Percentiles rank a stretch among this genome's conserved stretches.
Evolutionary conservation across 2,113 vertebrate genomes (phyloP).

Genomic region (Oreochromis aureus): DNA sequence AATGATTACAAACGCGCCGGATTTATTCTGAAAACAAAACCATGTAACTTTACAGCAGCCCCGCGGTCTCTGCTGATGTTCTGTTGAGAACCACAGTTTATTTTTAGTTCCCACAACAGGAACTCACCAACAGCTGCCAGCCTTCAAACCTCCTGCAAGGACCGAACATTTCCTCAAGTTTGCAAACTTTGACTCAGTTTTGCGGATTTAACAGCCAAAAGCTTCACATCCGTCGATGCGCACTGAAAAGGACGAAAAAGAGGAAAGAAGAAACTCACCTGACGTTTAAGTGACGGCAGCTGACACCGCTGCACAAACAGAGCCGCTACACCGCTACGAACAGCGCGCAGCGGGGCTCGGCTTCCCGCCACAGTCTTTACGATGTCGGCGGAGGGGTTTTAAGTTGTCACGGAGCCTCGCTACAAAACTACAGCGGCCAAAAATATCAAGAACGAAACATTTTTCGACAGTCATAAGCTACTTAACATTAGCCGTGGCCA

Average conservation of each 20-base stretch:
- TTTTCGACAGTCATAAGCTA: neutral
- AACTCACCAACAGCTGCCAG: neutral
- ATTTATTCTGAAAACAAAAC: neutral
- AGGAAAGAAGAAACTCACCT: neutral
- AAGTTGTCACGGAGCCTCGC: rapidly evolving
- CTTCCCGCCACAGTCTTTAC: neutral
- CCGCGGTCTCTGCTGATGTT: neutral
- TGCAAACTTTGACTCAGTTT: neutral
- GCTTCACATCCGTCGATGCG: rapidly evolving
- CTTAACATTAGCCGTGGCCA: conserved; percentile 15
- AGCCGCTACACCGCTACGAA: neutral
- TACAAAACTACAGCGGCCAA: rapidly evolving
- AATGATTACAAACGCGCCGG: rapidly evolving
- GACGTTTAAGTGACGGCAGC: conserved; percentile 1
- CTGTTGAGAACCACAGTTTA: neutral
- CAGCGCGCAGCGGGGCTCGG: neutral
- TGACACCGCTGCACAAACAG: neutral
- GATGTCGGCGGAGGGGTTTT: rapidly evolving
- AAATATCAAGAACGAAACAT: neutral
- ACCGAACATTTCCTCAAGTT: neutral
- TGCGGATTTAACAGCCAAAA: rapidly evolving
- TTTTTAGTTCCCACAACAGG: neutral
- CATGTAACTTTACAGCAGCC: neutral
- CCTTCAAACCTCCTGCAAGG: neutral
- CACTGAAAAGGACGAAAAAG: rapidly evolving